phyloP scores from a whole-genome alignment of 2,797 vertebrate species.

The Heterohyrax brucei region DNA sequence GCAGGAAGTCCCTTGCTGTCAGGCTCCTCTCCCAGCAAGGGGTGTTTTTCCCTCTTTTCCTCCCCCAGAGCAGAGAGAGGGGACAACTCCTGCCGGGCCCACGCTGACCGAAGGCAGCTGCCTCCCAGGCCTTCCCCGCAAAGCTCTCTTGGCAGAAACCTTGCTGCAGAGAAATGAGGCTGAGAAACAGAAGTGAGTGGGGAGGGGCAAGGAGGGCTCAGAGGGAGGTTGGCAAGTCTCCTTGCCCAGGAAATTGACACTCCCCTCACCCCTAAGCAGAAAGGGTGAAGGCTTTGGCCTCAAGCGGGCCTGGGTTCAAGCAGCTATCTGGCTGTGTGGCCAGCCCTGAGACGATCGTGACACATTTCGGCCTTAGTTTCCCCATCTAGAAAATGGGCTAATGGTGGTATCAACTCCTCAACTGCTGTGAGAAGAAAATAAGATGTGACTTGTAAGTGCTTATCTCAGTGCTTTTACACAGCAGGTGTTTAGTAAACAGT shows the following conservation, averaged over 20 bases:
- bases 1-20: neutral
- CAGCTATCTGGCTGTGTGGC: neutral
- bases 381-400: neutral
- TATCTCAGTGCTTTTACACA: neutral
- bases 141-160: slow-evolving; percentile 90
- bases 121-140: slow-evolving; percentile 92
- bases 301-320: neutral
- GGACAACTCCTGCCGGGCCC: slow-evolving; percentile 85
- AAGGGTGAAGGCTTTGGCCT: neutral
- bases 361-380: neutral
- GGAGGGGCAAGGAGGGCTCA: accelerated
- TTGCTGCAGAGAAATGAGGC: slow-evolving; percentile 93
- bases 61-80: slow-evolving; percentile 91
- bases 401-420: neutral
- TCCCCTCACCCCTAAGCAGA: neutral
- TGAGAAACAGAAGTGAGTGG: slow-evolving; percentile 94
- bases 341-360: neutral
- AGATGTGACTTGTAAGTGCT: neutral
- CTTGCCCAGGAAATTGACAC: neutral
- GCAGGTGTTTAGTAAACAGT: no score
- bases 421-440: neutral
- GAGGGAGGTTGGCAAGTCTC: neutral
- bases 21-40: neutral
- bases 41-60: slow-evolving; percentile 71
- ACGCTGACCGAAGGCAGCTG: slow-evolving; percentile 87